Evolutionary conservation across 2,113 vertebrate species (phyloP).

Genomic region (Gambusia holbrooki): DNA sequence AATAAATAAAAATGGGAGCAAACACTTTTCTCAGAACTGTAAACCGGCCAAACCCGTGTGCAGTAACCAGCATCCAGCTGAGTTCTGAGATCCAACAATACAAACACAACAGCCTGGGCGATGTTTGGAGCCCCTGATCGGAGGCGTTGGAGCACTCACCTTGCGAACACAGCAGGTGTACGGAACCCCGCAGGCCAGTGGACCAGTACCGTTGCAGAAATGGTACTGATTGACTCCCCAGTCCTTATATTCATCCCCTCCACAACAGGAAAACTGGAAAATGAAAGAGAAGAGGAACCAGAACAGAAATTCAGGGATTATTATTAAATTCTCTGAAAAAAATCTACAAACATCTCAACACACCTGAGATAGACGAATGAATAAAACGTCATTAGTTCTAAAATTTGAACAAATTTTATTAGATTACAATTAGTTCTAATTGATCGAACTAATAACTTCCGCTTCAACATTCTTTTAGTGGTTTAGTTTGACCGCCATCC

Average conservation of each 20-base stretch:
- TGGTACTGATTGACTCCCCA: slow-evolving; percentile 91
- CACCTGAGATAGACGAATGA: no score
- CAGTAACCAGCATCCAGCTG: background rate
- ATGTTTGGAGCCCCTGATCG: background rate
- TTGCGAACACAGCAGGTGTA: slow-evolving; percentile 87
- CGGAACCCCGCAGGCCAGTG: slow-evolving; percentile 88
- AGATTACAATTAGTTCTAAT: no score
- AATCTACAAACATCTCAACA: no score
- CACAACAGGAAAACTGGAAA: slow-evolving; percentile 89
- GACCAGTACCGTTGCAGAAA: slow-evolving; percentile 85
- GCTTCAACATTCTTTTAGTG: no score
- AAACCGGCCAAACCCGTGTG: background rate
- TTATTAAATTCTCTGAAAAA: no score
- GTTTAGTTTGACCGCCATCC: no score
- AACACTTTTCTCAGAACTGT: background rate
- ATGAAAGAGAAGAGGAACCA: background rate
- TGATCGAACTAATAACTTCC: no score
- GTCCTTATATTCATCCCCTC: slow-evolving; percentile 88
- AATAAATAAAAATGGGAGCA: background rate
- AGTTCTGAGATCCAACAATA: background rate
- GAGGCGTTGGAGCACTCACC: slow-evolving; percentile 69
- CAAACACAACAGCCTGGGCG: background rate
- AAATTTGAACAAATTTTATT: no score
- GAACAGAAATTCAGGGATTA: background rate
- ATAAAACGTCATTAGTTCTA: no score